phyloP scores from a whole-genome alignment of 2,888 invertebrate genomes.

The Lasioglossum leucozonium region DNA sequence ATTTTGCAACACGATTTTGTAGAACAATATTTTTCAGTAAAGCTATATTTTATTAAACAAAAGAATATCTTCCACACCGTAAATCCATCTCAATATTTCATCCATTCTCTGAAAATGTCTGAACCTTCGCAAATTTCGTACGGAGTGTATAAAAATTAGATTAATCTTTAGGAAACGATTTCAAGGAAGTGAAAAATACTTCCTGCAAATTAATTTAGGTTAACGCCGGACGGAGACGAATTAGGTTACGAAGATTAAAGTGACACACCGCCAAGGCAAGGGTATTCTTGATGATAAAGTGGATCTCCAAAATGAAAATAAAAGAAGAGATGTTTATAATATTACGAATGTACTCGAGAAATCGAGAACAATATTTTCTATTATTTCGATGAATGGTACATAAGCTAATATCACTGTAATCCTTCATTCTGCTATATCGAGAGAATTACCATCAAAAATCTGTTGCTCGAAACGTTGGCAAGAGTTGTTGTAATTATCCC shows the following conservation, averaged over 20 bases:
- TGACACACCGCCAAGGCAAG: neutral
- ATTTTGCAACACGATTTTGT: neutral
- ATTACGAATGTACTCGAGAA: neutral
- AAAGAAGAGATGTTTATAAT: neutral
- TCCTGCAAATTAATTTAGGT: conserved; percentile 1
- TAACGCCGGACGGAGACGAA: neutral
- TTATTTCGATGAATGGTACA: neutral
- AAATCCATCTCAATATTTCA: neutral
- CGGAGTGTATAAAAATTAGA: neutral
- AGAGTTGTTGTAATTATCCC: conserved; percentile 21
- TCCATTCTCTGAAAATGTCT: neutral
- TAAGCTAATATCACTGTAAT: neutral
- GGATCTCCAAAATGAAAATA: neutral
- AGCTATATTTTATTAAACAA: neutral
- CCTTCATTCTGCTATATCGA: neutral
- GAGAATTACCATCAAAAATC: neutral
- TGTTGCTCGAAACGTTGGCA: neutral
- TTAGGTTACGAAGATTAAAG: conserved; percentile 6
- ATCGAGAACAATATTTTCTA: neutral
- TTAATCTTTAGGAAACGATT: conserved; percentile 5
- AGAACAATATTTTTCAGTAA: neutral
- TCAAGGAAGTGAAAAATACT: neutral
- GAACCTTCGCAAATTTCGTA: neutral
- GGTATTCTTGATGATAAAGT: neutral
- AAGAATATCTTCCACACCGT: neutral